Evolutionary conservation across 2,888 invertebrate genomes (phyloP), one percentile per base, ranked within the genome.

Genomic region (Caenorhabditis macrosperma): DNA sequence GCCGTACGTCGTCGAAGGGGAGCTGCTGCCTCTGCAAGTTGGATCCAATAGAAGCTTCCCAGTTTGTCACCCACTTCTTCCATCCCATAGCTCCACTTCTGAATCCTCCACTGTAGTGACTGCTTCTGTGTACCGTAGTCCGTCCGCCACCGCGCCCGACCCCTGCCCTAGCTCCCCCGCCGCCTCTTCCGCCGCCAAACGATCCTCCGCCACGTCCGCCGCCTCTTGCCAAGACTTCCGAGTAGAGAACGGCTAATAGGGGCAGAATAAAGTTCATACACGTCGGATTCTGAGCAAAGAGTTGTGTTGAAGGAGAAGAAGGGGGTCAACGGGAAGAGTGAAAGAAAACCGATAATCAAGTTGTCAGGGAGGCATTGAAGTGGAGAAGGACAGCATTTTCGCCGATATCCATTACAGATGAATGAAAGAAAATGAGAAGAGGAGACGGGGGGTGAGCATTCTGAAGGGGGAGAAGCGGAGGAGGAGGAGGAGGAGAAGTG

Each of bases 331-430:
- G 17, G 54, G 52, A 26, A n/a, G 22, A 28, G 30, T 30, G 38
- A 57, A 57, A 26, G 44, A 28, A 44, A 44, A 44, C 38, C n/a
- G 72, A 57, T 57, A 72, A 72, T 63, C 55, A 71, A 71, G 52
- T 61, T 71, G 61, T 12, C 44, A 22, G 44, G 20, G n/a, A 46
- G 22, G 74, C 41, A 64, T 48, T 50, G 54, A 72, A 41, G 64
- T 57, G 48, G n/a, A 57, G 54, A 63, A 44, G 35, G 26, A 22
- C 6, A 50, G 35, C 22, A 35, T 30, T 64, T 72, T 54, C 50
- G 50, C 64, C 57, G 64, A 64, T 74, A 74, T 74, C 74, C 64
- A 74, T 74, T 74, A 64, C 74, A 74, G 74, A 74, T 74, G 74
- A 74, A 74, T 64, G 74, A 64, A 72, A 64, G 46, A 63, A 41